Base-by-base conservation (phyloP, 2,888 invertebrate species). In the Sinelater perroti region DNA sequence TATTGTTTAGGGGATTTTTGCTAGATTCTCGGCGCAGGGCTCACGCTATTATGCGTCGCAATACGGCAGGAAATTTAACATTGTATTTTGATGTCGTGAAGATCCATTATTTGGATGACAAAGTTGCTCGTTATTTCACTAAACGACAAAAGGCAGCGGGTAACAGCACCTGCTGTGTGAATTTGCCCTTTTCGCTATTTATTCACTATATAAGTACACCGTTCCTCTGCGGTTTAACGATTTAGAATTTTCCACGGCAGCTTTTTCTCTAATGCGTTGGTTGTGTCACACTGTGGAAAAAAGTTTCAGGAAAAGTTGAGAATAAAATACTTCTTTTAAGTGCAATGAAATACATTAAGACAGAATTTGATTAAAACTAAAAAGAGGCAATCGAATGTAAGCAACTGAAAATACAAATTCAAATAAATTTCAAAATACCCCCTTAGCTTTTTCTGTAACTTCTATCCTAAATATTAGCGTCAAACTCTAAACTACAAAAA, bases 31-130 rank as follows among this genome's bases (percentile, higher is more conserved):
- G 40, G 5, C 24, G 40, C 16, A 49, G 47, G 24, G 44, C 49
- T 42, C 49, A 40, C 42, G 20, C 33, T 35, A 21, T 42, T 49
- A 42, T 49, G 44, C 42, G 31, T 49, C 49, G 38, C 42, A 24
- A 51, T 24, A 40, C 24, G 13, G 24, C 45, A 56, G 40, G 36
- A 46, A 36, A 51, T 56, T 46, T 51, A 38, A 56, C 52, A 56
- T 50, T 44, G 45, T 50, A 56, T 56, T 56, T 46, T 51, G 51
- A 56, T 56, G 56, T 51, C 56, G 51, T 31, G 51, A 56, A 56
- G 56, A 57, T 57, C 57, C 57, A 57, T 57, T 57, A 57, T 52
- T 52, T 57, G 53, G 46, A 53, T 57, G 52, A 57, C 57, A 52
- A 57, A 57, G 52, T 57, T 57, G 40, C 57, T 57, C 57, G 47